A percentile compares a stretch with the other conserved stretches of the same genome.
phyloP scores from a whole-genome alignment of 2,888 invertebrate genomes.

The Euzophera pinguis region DNA sequence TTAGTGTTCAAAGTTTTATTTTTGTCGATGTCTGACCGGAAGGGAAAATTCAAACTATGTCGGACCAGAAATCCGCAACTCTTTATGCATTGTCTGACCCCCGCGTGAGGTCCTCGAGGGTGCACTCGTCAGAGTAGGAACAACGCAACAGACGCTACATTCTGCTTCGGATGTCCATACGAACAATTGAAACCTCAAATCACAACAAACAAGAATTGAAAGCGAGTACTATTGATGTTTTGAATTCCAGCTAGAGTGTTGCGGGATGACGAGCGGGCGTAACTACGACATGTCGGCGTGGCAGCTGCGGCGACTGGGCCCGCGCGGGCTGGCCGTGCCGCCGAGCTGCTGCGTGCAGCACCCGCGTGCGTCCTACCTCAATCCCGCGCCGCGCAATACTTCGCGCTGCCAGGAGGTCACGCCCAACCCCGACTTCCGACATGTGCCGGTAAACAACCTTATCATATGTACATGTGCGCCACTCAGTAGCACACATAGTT shows the following conservation, averaged over 20 bases:
- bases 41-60: no score
- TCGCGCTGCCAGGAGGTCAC: slow-evolving; percentile 85
- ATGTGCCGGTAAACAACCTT: slow-evolving; percentile 72
- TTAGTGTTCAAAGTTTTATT: no score
- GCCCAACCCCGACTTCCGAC: slow-evolving; percentile 78
- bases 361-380: slow-evolving; percentile 82
- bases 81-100: no score
- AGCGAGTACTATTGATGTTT: background rate
- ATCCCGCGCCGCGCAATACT: slow-evolving; percentile 86
- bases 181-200: no score
- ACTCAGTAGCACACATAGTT: no score
- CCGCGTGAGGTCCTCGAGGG: no score
- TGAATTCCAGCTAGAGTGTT: slow-evolving; percentile 84
- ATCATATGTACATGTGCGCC: background rate
- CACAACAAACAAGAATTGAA: no score
- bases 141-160: no score
- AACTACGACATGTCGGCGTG: slow-evolving; percentile 91
- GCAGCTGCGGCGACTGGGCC: slow-evolving; percentile 87
- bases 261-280: slow-evolving; percentile 87
- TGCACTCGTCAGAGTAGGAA: no score
- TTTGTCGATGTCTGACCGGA: no score
- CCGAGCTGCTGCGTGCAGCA: slow-evolving; percentile 86
- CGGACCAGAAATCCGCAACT: no score
- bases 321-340: slow-evolving; percentile 84
- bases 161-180: no score